These are phyloP conservation scores for Perca flavescens DNA, from an alignment of 2,113 vertebrate species.

Conservation along the genomic window DNA sequence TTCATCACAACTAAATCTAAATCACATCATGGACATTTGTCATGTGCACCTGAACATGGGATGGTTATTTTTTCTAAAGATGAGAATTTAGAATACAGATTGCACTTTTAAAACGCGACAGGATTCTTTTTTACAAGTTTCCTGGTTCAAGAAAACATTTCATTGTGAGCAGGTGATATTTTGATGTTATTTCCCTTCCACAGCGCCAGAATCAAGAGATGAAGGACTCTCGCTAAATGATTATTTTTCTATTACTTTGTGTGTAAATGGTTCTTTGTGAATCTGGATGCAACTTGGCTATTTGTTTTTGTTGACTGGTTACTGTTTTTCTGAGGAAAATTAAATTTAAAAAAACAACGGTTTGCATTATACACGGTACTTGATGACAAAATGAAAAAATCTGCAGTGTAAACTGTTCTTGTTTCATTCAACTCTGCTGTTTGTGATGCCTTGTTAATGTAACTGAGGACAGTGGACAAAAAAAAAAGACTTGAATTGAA, in stretches of 20 bases:
- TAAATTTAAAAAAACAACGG: slow-evolving; percentile 9
- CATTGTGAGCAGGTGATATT: slow-evolving; percentile 15
- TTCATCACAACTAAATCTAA: slow-evolving; percentile 1
- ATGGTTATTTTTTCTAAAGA: slow-evolving; percentile 38
- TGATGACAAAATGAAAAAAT: slow-evolving; percentile 30
- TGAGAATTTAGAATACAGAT: slow-evolving; percentile 54
- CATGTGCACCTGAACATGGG: slow-evolving; percentile 23
- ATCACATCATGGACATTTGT: slow-evolving; percentile 31
- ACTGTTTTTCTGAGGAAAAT: slow-evolving; percentile 29
- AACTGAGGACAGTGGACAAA: slow-evolving; percentile 34
- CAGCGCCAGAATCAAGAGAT: slow-evolving; percentile 12
- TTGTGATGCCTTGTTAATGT: slow-evolving; percentile 71
- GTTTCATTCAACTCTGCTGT: slow-evolving; percentile 48
- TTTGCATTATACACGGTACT: slow-evolving; percentile 60
- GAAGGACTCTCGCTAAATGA: slow-evolving; percentile 46
- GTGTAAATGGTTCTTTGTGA: slow-evolving; percentile 57
- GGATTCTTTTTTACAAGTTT: slow-evolving; percentile 46
- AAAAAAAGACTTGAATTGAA: slow-evolving; percentile 49
- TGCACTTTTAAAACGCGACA: slow-evolving; percentile 66
- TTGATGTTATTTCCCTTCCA: slow-evolving; percentile 2
- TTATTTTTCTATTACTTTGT: slow-evolving; percentile 78
- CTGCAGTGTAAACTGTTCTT: slow-evolving; percentile 45
- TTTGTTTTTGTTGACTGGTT: slow-evolving; percentile 23
- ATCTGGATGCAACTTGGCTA: slow-evolving; percentile 33
- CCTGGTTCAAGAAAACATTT: slow-evolving; percentile 19